Evolutionary conservation across 2,888 invertebrate species (phyloP).

Genomic region (Scaptomyza cyrtandrae): DNA sequence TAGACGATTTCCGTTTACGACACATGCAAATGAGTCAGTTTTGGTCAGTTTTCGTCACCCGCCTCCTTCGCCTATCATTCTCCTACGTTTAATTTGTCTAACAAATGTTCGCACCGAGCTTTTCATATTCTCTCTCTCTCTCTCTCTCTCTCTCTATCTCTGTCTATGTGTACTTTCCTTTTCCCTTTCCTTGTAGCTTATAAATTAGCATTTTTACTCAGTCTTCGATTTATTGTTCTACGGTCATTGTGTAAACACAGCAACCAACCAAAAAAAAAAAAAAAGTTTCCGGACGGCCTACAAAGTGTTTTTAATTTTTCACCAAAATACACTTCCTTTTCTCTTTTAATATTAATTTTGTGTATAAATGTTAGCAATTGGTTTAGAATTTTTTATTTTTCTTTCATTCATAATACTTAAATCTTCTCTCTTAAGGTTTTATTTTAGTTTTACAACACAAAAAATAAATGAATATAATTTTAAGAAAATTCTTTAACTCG

Average conservation of each 20-base stretch:
- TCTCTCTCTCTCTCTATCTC: neutral
- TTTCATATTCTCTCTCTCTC: constrained; percentile 12
- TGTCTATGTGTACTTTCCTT: neutral
- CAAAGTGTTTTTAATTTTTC: constrained; percentile 47
- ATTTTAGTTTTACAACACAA: neutral
- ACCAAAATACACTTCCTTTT: neutral
- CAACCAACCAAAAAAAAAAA: neutral
- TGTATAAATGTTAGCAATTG: neutral
- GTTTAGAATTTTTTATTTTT: neutral
- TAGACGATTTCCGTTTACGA: constrained; percentile 29
- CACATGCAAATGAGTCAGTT: constrained; percentile 58
- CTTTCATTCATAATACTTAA: too few relatives aligned
- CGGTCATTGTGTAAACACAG: constrained; percentile 40
- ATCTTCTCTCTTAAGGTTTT: too few relatives aligned
- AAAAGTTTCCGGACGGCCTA: constrained; percentile 32
- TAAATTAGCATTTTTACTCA: constrained; percentile 64
- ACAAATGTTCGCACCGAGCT: constrained; percentile 50
- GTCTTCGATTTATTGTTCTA: constrained; percentile 48
- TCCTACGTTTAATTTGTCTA: constrained; percentile 58
- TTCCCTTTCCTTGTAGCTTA: constrained; percentile 16
- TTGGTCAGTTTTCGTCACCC: constrained; percentile 35
- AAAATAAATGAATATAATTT: neutral
- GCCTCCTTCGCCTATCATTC: neutral
- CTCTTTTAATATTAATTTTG: neutral
- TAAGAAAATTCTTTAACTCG: neutral